Base-by-base conservation (phyloP, 2,888 invertebrate species). In the Spodoptera exigua region DNA sequence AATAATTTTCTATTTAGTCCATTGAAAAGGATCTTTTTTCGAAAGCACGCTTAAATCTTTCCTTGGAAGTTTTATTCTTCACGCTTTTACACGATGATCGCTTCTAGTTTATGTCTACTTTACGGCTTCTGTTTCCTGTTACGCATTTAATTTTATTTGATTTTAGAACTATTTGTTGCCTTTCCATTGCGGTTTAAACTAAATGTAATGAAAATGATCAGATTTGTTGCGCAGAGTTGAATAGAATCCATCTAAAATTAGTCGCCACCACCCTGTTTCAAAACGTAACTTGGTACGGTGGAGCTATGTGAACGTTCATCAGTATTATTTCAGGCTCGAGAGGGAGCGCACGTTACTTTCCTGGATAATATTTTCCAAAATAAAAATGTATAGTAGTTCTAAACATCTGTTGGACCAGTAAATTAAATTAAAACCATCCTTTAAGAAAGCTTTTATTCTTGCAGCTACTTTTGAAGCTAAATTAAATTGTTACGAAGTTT, bases 271-370 rank as follows among this genome's bases (percentile, higher is more conserved):
- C 74, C 61, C 61, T 54, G 56, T 59, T 60, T 61, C 66, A 61
- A 70, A 73, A 75, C 67, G 67, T 77, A 64, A 57, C 64, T 45
- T 62, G 34, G 73, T 76, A 68, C 39, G 12, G 34, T 47, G 44
- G 52, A 67, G 69, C 66, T 74, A 65, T 69, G 73, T 60, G 76
- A 76, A 79, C 78, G 77, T 76, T 80, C 78, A 78, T 88, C 92
- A 92, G 92, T 92, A 82, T 83, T 83, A 83, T 81, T 88, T 86
- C 83, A 84, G 87, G 61, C 73, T 78, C 70, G 79, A 67, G 62
- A 36, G 79, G 68, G 87, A 77, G 75, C 76, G 84, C 85, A 86
- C 92, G 92, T 80, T 57, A 71, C 43, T 60, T 52, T 40, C 32
- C 58, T 46, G 53, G 41, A 37, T 52, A 52, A 63, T 12, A 27